Percentiles rank a stretch among this genome's conserved stretches.
Conservation (phyloP, 2,888 invertebrate genomes). For the Yponomeuta plumbellus region DNA sequence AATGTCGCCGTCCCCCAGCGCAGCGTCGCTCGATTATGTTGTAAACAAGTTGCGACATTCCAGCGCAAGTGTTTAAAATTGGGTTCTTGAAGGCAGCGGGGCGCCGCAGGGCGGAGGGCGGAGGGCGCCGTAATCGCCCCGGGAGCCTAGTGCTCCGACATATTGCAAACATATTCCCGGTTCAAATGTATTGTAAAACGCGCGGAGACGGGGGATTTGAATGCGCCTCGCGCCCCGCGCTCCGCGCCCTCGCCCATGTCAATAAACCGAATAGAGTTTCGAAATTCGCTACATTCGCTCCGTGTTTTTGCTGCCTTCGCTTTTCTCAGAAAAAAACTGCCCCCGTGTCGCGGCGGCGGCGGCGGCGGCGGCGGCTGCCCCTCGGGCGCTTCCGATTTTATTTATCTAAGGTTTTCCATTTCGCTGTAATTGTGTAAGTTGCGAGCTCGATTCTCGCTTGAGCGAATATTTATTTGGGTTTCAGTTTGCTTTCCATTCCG, state of each 20-base stretch:
- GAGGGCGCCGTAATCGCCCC: conserved; percentile 49
- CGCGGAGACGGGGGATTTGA: conserved; percentile 59
- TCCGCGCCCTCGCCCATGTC: conserved; percentile 45
- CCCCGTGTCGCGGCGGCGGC: conserved; percentile 17
- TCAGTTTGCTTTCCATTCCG: conserved; percentile 60
- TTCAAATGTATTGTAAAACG: conserved; percentile 74
- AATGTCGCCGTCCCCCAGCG: conserved; percentile 24
- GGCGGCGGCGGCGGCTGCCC: no score
- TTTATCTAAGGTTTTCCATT: conserved; percentile 75
- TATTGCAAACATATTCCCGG: conserved; percentile 72
- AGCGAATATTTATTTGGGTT: conserved; percentile 74
- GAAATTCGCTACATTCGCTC: conserved; percentile 70
- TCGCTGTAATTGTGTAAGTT: conserved; percentile 70
- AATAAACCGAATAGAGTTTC: conserved; percentile 71
- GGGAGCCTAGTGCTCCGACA: conserved; percentile 41
- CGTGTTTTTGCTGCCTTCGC: conserved; percentile 66
- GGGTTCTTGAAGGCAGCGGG: conserved; percentile 39
- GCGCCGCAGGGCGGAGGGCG: conserved; percentile 24
- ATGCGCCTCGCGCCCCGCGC: conserved; percentile 35
- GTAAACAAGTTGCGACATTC: conserved; percentile 63
- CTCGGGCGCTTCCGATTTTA: conserved; percentile 64
- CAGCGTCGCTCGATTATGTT: conserved; percentile 47
- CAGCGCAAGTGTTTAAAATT: conserved; percentile 56
- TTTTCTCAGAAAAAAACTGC: conserved; percentile 52
- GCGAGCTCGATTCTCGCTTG: conserved; percentile 68